Conservation (phyloP, 2,113 vertebrate species). For the Stictonetta naevosa region DNA sequence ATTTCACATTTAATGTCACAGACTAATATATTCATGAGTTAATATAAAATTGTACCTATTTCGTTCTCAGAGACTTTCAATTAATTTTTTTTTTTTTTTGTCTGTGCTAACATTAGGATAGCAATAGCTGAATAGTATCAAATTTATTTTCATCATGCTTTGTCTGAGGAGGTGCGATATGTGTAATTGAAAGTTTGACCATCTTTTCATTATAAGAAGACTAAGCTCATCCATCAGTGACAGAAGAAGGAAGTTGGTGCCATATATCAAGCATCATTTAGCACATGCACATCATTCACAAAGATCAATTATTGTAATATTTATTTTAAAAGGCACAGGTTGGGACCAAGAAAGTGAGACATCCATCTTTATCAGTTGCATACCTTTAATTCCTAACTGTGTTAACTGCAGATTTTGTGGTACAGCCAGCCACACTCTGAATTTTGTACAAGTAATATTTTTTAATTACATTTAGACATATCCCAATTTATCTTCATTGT, state of each 20-base stretch:
- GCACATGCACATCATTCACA: slow-evolving; percentile 61
- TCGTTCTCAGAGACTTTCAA: background rate
- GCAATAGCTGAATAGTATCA: background rate
- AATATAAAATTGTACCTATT: background rate
- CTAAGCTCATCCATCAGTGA: slow-evolving; percentile 71
- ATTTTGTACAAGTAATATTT: slow-evolving; percentile 69
- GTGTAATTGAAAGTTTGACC: slow-evolving; percentile 64
- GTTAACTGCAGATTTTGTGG: slow-evolving; percentile 50
- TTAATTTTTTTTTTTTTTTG: background rate
- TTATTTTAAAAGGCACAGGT: slow-evolving; percentile 67
- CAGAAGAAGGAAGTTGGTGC: slow-evolving; percentile 50
- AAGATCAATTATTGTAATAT: slow-evolving; percentile 77
- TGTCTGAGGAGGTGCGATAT: background rate
- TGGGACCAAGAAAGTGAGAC: slow-evolving; percentile 57
- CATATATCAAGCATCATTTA: slow-evolving; percentile 61
- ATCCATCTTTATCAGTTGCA: slow-evolving; percentile 73
- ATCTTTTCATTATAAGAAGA: slow-evolving; percentile 69
- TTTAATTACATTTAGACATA: slow-evolving; percentile 72
- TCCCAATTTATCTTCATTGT: slow-evolving; percentile 69
- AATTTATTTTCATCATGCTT: slow-evolving; percentile 5
- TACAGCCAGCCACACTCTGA: slow-evolving; percentile 19
- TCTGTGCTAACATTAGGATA: background rate
- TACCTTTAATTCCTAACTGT: slow-evolving; percentile 63
- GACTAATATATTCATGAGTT: background rate
- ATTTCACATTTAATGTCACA: background rate